A percentile compares a stretch with the other conserved stretches of the same genome.
Conservation (phyloP, 2,797 vertebrate species). For the Thunnus albacares region DNA sequence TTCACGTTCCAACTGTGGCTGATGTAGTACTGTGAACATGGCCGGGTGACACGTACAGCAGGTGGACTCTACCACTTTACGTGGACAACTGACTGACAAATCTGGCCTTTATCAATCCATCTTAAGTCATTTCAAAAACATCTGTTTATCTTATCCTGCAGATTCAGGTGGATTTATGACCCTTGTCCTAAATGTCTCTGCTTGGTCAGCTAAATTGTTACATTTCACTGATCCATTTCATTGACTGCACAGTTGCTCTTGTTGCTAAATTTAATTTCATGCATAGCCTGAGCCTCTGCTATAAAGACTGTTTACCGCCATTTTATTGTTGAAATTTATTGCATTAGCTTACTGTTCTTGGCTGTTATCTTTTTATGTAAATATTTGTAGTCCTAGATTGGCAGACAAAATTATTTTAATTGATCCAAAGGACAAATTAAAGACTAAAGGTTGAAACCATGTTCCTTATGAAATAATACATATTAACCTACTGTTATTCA, state of each 20-base stretch:
- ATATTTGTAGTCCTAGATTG: not conserved
- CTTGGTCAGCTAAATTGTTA: not conserved
- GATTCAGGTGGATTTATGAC: too few relatives aligned
- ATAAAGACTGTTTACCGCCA: not conserved
- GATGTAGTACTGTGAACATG: too few relatives aligned
- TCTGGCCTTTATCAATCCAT: too few relatives aligned
- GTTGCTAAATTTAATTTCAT: not conserved
- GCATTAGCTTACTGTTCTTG: not conserved
- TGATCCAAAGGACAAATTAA: slow-evolving; percentile 14
- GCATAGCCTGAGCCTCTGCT: not conserved
- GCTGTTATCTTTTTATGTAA: not conserved
- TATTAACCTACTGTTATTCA: too few relatives aligned
- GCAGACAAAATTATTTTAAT: not conserved
- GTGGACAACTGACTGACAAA: too few relatives aligned
- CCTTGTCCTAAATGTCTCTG: not conserved
- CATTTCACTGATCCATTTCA: not conserved
- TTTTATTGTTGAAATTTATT: slow-evolving; percentile 16
- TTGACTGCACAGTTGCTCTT: not conserved
- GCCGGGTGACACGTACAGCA: too few relatives aligned
- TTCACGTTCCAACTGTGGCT: too few relatives aligned
- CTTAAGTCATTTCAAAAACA: too few relatives aligned
- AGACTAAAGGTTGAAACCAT: not conserved
- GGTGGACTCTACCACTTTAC: too few relatives aligned
- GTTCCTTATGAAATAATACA: too few relatives aligned
- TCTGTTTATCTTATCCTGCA: too few relatives aligned